Base-by-base conservation (phyloP, 2,113 vertebrate species). In the Amazona vittata region DNA sequence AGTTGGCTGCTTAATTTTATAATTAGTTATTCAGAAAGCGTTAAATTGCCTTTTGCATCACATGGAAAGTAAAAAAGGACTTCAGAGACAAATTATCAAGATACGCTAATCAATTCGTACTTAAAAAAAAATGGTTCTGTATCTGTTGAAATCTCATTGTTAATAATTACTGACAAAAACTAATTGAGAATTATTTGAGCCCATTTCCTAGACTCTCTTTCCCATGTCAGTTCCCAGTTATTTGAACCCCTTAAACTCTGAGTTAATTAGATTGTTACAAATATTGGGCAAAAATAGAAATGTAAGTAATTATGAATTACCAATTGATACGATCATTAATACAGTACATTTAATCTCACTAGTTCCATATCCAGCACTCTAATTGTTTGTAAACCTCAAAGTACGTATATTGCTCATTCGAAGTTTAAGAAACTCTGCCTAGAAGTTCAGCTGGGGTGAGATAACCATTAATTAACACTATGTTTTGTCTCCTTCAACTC, bases 381-480 rank as follows among this genome's bases (percentile, higher is more conserved):
- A 67, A 75, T 59, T 79, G 21, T 91, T 75, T 89, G 39, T 81
- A 92, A 90, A 89, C 39, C 55, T 90, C 55, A 81, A 83, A 52
- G 13, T 21, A 49, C 35, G 25, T 13, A 5, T 59, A 43, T 59
- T 88, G n/a, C 33, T 90, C 50, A 67, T 81, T 83, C 3, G 1
- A 86, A 96, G 47, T 90, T 86, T 74, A 68, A 53, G 31, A 83
- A 62, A 95, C 39, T 70, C n/a, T 19, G 10, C 43, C 62, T 33
- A 90, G 55, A 77, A 89, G 90, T 89, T 95, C 85, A 89, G 2
- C 41, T 70, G 18, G 64, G 83, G 76, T 95, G 68, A 93, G 71
- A 86, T 25, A 92, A 49, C 50, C 92, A 92, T 86, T 90, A 90
- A 95, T 94, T 93, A 95, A 67, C 43, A 49, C 14, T 65, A 33